These are phyloP conservation scores for Sebastes dallii DNA, from an alignment of 2,797 vertebrate species.

Conservation along the genomic window DNA sequence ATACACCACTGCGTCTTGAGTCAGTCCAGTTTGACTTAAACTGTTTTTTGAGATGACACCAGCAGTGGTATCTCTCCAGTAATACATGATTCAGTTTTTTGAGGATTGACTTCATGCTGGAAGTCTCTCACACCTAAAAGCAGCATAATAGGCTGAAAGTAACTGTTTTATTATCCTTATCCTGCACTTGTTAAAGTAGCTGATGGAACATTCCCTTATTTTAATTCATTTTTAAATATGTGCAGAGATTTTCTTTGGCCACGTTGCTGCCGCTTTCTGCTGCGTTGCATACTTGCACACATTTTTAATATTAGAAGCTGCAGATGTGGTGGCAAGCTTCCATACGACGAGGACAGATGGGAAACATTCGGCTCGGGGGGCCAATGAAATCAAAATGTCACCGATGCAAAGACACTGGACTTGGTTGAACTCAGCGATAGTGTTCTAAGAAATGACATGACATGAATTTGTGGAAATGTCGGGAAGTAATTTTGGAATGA, in stretches of 20 bases:
- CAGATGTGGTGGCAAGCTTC: background rate
- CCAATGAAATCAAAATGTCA: background rate
- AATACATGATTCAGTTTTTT: background rate
- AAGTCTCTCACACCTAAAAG: no score
- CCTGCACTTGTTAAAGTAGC: background rate
- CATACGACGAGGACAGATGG: background rate
- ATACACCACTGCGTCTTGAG: no score
- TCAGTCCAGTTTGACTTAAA: no score
- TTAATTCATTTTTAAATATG: background rate
- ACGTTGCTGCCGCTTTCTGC: background rate
- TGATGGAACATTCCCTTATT: background rate
- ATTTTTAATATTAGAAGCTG: background rate
- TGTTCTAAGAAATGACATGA: background rate
- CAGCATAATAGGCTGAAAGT: no score
- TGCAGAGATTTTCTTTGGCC: background rate
- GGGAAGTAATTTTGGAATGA: constrained; percentile 8
- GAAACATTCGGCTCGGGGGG: background rate
- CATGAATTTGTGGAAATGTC: background rate
- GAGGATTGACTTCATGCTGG: no score
- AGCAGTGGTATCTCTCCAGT: background rate
- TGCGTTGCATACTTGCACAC: background rate
- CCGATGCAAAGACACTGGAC: background rate
- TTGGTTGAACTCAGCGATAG: background rate
- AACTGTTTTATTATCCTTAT: no score
- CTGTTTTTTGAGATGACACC: no score